Base-by-base conservation (phyloP, 2,797 vertebrate genomes). In the Kryptopterus vitreolus region DNA sequence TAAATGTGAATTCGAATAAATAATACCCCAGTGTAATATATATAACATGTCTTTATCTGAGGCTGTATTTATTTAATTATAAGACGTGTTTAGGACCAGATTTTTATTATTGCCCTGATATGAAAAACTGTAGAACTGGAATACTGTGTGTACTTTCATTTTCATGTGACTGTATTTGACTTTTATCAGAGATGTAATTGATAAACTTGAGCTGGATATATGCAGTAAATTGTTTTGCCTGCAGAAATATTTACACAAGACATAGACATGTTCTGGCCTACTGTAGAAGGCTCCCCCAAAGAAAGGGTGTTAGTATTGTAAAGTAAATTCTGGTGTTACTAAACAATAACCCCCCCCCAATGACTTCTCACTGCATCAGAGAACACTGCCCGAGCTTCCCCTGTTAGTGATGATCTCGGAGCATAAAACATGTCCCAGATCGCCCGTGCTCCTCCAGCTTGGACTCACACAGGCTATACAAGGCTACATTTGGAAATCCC, bases 401-500 rank as follows among this genome's bases (percentile, higher is more conserved):
- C 24, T 72, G 75, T 38, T 82, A 69, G 57, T 31, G 26, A 22
- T 59, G 38, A 46, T n/a, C 24, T 65, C 29, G 58, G 63, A 61
- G 22, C 12, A 20, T 58, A 26, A 66, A 61, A 63, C 22, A 29
- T 69, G 71, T 57, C 15, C 48, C 73, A 72, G 63, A 76, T 48
- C 13, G 43, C 63, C 48, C 20, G 10, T 35, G 43, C 62, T 76
- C 53, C 59, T 83, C 77, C 76, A 55, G 53, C 58, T 53, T 43
- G 4, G 55, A 79, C 72, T 63, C 65, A 16, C 76, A 68, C 69
- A 62, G 82, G 58, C 76, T 55, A 16, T 35, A 72, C 59, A 52
- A 65, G 22, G 22, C 61, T 76, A 65, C 9, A 57, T 79, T 79
- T 81, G 76, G 55, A 83, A 83, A 82, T 82, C 80, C 77, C 79